Evolutionary conservation across 2,888 invertebrate genomes (phyloP).

Genomic region (Nomada ferruginata): DNA sequence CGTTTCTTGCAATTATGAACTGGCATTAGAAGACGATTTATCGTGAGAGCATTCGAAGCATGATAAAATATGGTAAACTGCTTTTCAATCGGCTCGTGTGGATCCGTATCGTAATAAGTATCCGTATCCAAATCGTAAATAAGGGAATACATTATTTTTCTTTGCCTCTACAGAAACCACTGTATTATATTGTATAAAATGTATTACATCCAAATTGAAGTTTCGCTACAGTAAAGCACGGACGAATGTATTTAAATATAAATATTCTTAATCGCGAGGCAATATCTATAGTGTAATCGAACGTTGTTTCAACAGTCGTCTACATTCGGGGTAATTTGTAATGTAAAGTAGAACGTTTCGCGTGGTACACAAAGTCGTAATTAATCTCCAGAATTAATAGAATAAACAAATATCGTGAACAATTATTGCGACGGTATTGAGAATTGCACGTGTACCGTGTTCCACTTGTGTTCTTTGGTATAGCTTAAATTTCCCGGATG

Average conservation of each 20-base stretch:
- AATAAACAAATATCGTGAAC: constrained; percentile 1
- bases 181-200: too few relatives aligned
- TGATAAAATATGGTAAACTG: too few relatives aligned
- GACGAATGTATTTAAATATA: not conserved
- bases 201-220: too few relatives aligned
- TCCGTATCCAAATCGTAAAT: too few relatives aligned
- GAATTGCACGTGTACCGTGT: not conserved
- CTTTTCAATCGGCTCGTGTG: too few relatives aligned
- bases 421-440: constrained; percentile 10
- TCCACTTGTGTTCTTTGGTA: constrained; percentile 23
- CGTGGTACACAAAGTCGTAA: constrained; percentile 1
- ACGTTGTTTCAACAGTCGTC: not conserved
- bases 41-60: not conserved
- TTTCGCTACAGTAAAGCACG: not conserved
- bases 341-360: not conserved
- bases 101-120: too few relatives aligned
- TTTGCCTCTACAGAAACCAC: too few relatives aligned
- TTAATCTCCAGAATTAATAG: constrained; percentile 35
- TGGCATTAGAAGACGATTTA: not conserved
- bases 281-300: not conserved
- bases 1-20: constrained; percentile 37
- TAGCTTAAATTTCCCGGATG: constrained; percentile 41
- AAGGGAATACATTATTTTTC: too few relatives aligned
- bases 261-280: constrained; percentile 4
- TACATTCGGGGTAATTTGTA: not conserved